Base-by-base conservation (phyloP, 2,888 invertebrate genomes). In the Phyllotreta cruciferae region DNA sequence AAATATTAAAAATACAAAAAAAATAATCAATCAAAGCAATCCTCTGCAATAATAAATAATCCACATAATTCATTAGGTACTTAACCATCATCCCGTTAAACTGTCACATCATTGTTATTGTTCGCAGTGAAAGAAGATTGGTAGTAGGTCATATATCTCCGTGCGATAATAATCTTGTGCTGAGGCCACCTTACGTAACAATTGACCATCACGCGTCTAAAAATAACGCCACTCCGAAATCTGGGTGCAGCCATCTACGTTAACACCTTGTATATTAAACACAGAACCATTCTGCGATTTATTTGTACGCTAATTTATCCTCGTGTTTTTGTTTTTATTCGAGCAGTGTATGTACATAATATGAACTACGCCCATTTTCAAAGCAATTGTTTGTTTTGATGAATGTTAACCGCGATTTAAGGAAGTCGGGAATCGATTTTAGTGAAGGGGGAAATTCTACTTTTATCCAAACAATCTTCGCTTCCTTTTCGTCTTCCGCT, bases 201-300 rank as follows among this genome's bases (percentile, higher is more conserved):
- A 60, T 60, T 60, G 52, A 44, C 52, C 58, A 60, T 52, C 53
- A 61, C 56, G 24, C 62, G 64, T 66, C 66, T 66, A 63, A 62
- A 66, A 39, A 69, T 63, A 64, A 64, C 65, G 62, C 55, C 66
- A 54, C 71, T 35, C 64, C 55, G 36, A 56, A 55, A 54, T 52
- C 35, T 55, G 41, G 52, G 60, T 24, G 64, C 56, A 35, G 63
- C 63, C 24, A 44, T 53, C 14, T 41, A 58, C 38, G 47, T 38
- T 36, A 45, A 54, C 61, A 61, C 50, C 50, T 50, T 36, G 50
- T 50, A 50, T 58, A 50, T 58, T 45, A 49, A n/a, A 36, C n/a
- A 8, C 38, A 38, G 13, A 47, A 13, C 41, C 10, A 41, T 9
- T 41, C 10, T 10, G 9, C 9, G 10, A 41, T 10, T 41, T n/a